Evolutionary conservation across 2,797 vertebrate genomes (phyloP).

Genomic region (Danio jaintianensis): DNA sequence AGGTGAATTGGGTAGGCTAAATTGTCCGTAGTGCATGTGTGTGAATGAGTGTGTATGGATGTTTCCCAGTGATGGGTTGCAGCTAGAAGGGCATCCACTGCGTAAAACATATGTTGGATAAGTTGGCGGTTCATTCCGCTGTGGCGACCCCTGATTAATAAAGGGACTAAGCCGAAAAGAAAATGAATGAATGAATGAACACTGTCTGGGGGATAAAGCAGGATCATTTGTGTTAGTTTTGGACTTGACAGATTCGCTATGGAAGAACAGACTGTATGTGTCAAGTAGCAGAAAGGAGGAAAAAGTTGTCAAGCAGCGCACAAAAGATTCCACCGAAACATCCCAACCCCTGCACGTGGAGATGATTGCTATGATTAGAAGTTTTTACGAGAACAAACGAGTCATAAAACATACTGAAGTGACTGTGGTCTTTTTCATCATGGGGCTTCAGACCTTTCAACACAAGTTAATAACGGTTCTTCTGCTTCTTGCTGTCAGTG

Average conservation of each 20-base stretch:
- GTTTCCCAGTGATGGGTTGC: too few relatives aligned
- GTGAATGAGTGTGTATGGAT: too few relatives aligned
- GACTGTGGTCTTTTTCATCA: conserved; percentile 1
- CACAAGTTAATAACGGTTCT: background rate
- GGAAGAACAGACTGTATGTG: background rate
- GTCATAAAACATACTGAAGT: conserved; percentile 12
- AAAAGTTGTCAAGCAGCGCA: background rate
- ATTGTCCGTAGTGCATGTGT: too few relatives aligned
- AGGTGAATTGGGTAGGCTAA: too few relatives aligned
- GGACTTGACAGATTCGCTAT: background rate
- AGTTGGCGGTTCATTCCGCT: too few relatives aligned
- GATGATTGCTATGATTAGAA: conserved; percentile 17
- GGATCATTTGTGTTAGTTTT: background rate
- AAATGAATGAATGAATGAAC: too few relatives aligned
- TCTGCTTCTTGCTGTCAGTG: conserved; percentile 3
- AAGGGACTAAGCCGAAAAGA: too few relatives aligned
- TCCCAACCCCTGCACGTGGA: background rate
- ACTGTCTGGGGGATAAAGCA: background rate
- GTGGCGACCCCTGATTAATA: too few relatives aligned
- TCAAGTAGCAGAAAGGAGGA: background rate
- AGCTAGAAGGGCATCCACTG: too few relatives aligned
- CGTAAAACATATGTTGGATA: too few relatives aligned
- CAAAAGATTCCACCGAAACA: background rate
- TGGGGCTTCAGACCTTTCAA: conserved; percentile 19
- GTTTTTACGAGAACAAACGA: conserved; percentile 24